Percentiles rank a stretch among this genome's conserved stretches.
Evolutionary conservation across 2,113 vertebrate genomes (phyloP).

Genomic region (Rallus limicola): DNA sequence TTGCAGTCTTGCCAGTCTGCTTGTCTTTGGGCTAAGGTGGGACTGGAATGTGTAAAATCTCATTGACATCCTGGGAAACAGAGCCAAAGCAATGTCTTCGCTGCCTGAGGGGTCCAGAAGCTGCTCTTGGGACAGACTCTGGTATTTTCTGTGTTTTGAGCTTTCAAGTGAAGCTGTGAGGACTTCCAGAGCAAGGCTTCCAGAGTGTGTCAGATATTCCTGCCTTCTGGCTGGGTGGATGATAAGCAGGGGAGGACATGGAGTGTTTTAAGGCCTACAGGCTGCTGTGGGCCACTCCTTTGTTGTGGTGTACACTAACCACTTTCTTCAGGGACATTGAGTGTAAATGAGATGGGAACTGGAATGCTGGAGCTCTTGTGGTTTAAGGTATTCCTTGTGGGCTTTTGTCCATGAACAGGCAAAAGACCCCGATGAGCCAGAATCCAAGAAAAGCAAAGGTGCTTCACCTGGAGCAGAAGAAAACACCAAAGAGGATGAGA

Average conservation of each 20-base stretch:
- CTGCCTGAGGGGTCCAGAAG: neutral
- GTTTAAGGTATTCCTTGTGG: neutral
- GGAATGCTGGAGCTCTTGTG: neutral
- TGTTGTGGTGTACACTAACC: neutral
- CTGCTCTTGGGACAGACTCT: neutral
- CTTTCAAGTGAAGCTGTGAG: neutral
- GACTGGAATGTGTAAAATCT: neutral
- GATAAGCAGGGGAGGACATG: neutral
- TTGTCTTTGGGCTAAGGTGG: neutral
- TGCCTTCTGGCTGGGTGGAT: neutral
- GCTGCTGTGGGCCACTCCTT: neutral
- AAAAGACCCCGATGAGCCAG: slow-evolving; percentile 83
- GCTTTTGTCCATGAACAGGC: slow-evolving; percentile 57
- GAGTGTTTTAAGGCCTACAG: neutral
- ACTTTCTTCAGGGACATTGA: neutral
- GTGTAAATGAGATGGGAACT: neutral
- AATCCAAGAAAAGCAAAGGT: slow-evolving; percentile 85
- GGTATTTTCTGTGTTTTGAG: neutral
- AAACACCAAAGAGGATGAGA: slow-evolving; percentile 43
- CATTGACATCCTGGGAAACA: neutral
- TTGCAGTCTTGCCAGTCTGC: neutral
- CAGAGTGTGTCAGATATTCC: neutral
- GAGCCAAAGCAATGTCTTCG: neutral
- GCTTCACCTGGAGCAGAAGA: slow-evolving; percentile 46
- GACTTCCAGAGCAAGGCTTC: neutral